phyloP scores from a whole-genome alignment of 2,797 vertebrate genomes.

The Myotis myotis region DNA sequence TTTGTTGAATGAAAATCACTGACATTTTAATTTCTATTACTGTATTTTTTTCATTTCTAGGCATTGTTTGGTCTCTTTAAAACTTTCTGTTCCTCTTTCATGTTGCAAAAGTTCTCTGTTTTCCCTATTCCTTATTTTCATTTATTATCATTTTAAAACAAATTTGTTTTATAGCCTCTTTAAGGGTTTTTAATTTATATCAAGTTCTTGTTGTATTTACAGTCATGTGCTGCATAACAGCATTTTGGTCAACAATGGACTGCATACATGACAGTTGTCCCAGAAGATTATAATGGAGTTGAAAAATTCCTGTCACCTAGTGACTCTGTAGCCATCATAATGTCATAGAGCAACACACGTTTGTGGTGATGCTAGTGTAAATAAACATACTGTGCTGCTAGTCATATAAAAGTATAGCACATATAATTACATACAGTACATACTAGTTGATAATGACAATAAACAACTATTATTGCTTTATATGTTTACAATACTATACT shows the following conservation, averaged over 20 bases:
- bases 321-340: neutral
- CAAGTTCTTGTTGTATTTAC: neutral
- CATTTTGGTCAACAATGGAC: neutral
- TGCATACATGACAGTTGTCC: neutral
- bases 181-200: slow-evolving; percentile 30
- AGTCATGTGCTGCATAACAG: neutral
- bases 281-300: neutral
- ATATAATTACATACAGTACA: neutral
- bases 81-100: neutral
- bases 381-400: neutral
- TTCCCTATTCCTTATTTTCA: neutral
- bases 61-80: neutral
- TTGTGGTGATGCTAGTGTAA: neutral
- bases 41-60: neutral
- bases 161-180: neutral
- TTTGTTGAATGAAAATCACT: neutral
- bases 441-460: neutral
- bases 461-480: neutral
- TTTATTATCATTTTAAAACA: slow-evolving; percentile 44
- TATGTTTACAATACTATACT: neutral
- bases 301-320: neutral
- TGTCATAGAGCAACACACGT: neutral
- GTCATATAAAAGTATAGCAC: neutral
- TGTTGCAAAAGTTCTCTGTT: neutral
- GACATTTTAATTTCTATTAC: slow-evolving; percentile 1